Evolutionary conservation across 2,888 invertebrate species (phyloP), one percentile per base, ranked within the genome.

Genomic region (Tenthredo mesomela): DNA sequence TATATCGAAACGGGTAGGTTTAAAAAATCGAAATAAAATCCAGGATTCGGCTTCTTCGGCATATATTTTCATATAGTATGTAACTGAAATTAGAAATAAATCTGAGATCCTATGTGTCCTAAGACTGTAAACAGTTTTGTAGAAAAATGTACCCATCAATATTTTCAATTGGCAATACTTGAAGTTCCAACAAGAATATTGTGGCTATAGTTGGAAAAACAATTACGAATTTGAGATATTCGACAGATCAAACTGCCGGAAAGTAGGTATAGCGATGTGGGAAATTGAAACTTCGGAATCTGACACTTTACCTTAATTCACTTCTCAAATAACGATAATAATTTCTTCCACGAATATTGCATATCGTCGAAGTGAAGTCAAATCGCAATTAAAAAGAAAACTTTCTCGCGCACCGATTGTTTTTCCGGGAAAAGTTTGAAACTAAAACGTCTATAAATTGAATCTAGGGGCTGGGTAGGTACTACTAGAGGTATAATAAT

Each of bases 371-470:
- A 33, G 67, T 0, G 12, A 61, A 67, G 67, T 67, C 18, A 33
- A 33, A 67, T 67, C 67, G 37, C 6, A 67, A 67, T 67, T 67
- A 67, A 33, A 18, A n/a, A 33, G 29, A 18, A 33, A 67, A 67
- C 67, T 67, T 67, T 67, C 7, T n/a, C n/a, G n/a, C 33, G 18
- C 33, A 33, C 33, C 67, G 67, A 67, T 67, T 33, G 33, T 33
- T 33, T 67, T 33, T 33, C 67, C 67, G 33, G 18, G 33, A 33
- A 67, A 67, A 29, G 67, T 67, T 67, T 33, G 29, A 67, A 67
- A 67, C 67, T 67, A 67, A 67, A 33, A 67, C 67, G 33, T 29
- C 33, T 67, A 33, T 67, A 33, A 67, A 67, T 67, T 67, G 33
- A 15, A 33, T 33, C 67, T 10, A 4, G 0, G 4, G 4, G 33